Evolutionary conservation across 37 sponge, comb jelly and placozoan genomes (phyloP).

Genomic region (Hexactinellida sp.): DNA sequence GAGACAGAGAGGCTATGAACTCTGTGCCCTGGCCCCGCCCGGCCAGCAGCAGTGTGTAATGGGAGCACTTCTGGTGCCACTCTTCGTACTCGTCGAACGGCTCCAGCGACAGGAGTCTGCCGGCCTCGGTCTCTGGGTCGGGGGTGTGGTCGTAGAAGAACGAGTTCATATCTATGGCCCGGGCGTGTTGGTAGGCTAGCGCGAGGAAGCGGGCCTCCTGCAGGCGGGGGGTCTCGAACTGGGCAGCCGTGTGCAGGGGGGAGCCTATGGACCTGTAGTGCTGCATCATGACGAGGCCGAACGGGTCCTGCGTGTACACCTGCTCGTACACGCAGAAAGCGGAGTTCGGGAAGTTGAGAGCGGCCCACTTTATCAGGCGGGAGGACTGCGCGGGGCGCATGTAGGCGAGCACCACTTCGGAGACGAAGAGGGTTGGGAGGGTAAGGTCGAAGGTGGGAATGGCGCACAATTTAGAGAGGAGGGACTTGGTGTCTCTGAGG

Average conservation of each 20-base stretch:
- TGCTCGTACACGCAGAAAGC: not conserved
- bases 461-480: not conserved
- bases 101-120: slow-evolving; percentile 35
- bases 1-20: not conserved
- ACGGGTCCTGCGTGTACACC: slow-evolving; percentile 1
- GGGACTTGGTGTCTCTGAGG: not conserved
- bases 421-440: slow-evolving; percentile 52
- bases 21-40: not conserved
- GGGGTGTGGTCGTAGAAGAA: slow-evolving; percentile 26
- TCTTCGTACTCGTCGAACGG: slow-evolving; percentile 81
- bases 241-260: not conserved
- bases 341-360: slow-evolving; percentile 21
- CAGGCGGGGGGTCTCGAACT: not conserved
- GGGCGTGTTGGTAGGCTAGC: not conserved
- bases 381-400: slow-evolving; percentile 39
- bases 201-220: not conserved
- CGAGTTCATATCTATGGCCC: slow-evolving; percentile 46
- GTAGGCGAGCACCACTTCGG: slow-evolving; percentile 81
- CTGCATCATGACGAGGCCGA: slow-evolving; percentile 10
- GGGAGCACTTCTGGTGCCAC: slow-evolving; percentile 68
- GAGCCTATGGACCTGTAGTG: not conserved
- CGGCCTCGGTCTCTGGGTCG: slow-evolving; percentile 16
- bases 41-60: slow-evolving; percentile 48
- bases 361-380: slow-evolving; percentile 52
- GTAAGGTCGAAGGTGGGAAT: not conserved